A percentile compares a stretch with the other conserved stretches of the same genome.
These are phyloP conservation scores for Tringa solitaria DNA, from an alignment of 2,113 vertebrate genomes.

Conservation along the genomic window DNA sequence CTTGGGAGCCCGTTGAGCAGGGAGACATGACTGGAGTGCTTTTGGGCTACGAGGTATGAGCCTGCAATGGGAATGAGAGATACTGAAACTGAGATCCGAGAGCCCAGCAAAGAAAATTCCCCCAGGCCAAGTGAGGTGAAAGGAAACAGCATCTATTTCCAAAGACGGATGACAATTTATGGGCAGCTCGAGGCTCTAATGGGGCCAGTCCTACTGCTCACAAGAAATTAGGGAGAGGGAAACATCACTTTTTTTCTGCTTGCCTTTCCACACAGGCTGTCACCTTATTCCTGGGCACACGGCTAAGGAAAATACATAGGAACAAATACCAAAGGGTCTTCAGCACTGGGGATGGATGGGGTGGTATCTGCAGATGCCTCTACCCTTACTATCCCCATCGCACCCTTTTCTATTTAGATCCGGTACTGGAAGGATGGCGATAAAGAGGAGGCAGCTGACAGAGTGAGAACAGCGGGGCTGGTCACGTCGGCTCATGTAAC, in stretches of 20 bases:
- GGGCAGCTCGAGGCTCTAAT: not conserved
- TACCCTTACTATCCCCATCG: not conserved
- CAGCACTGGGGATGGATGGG: not conserved
- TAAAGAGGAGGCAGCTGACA: slow-evolving; percentile 90
- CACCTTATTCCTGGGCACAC: not conserved
- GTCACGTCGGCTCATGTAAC: slow-evolving; percentile 83
- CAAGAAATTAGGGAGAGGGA: not conserved
- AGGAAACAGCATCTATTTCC: not conserved
- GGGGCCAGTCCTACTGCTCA: not conserved
- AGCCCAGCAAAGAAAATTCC: not conserved
- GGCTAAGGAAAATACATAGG: rapidly evolving
- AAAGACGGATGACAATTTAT: not conserved
- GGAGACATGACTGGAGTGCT: slow-evolving; percentile 83
- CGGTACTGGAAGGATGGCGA: slow-evolving; percentile 94
- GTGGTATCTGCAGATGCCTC: not conserved
- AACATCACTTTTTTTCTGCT: not conserved
- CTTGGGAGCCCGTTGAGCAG: slow-evolving; percentile 87
- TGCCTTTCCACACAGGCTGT: not conserved
- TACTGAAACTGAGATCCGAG: not conserved
- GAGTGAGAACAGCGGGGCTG: slow-evolving; percentile 87
- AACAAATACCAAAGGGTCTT: not conserved
- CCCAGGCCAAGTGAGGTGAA: not conserved
- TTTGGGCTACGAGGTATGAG: slow-evolving; percentile 88
- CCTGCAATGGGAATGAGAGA: not conserved
- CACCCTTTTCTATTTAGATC: slow-evolving; percentile 72